Percentiles rank a stretch among this genome's conserved stretches.
Conservation (phyloP, 2,888 invertebrate genomes). For the Rapana venosa region DNA sequence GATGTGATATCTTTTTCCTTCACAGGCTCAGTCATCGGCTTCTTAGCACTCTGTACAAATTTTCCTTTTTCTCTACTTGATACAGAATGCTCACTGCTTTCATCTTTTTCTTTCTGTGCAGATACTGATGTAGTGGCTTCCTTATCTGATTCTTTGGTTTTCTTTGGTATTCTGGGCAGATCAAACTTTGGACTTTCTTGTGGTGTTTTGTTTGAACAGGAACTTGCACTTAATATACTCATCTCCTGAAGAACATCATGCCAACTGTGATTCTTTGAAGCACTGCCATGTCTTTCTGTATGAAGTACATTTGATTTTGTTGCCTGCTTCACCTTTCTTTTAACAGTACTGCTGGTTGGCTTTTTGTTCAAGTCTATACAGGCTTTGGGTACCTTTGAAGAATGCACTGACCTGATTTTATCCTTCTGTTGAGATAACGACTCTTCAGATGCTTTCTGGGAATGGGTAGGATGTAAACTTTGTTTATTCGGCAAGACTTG, state of each 20-base stretch:
- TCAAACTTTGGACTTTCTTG: background rate
- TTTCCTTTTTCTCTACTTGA: background rate
- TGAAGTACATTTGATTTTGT: background rate
- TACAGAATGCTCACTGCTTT: background rate
- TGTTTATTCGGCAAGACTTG: background rate
- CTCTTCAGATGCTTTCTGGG: background rate
- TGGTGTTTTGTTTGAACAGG: conserved; percentile 16
- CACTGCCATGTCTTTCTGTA: background rate
- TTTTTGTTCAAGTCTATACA: background rate
- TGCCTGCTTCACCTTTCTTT: background rate
- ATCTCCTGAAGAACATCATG: conserved; percentile 25
- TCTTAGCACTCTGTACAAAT: background rate
- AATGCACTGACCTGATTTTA: background rate
- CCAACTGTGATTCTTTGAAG: conserved; percentile 28
- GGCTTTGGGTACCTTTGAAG: background rate
- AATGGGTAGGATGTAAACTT: background rate
- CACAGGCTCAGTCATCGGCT: background rate
- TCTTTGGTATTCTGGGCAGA: conserved; percentile 39
- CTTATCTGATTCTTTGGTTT: background rate
- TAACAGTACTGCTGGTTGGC: background rate
- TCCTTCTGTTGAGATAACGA: background rate
- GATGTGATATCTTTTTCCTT: background rate
- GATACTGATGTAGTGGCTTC: background rate
- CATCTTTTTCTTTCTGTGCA: background rate
- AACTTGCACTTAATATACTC: conserved; percentile 5